A percentile compares a stretch with the other conserved stretches of the same genome.
Evolutionary conservation across 2,888 invertebrate species (phyloP).

Genomic region (Oligia strigilis): DNA sequence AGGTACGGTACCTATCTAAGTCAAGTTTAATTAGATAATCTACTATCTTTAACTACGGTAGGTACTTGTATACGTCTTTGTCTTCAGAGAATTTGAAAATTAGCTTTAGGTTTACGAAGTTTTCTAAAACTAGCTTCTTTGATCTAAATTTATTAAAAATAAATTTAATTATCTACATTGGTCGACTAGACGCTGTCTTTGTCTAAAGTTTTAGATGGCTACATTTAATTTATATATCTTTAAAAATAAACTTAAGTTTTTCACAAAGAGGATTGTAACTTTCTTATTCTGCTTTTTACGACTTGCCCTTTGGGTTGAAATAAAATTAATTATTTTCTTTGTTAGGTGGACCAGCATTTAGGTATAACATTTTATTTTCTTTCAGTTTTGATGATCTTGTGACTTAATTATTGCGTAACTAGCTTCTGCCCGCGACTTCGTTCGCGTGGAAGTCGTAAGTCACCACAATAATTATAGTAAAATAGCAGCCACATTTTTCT

Average conservation of each 20-base stretch:
- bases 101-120: background rate
- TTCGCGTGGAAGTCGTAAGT: background rate
- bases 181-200: slow-evolving; percentile 9
- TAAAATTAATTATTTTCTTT: slow-evolving; percentile 13
- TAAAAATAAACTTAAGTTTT: slow-evolving; percentile 15
- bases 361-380: slow-evolving; percentile 3
- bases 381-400: slow-evolving; percentile 13
- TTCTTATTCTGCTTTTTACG: slow-evolving; percentile 23
- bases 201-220: slow-evolving; percentile 28
- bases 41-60: background rate
- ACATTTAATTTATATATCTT: slow-evolving; percentile 7
- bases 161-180: slow-evolving; percentile 4
- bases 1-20: background rate
- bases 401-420: background rate
- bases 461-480: background rate
- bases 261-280: slow-evolving; percentile 14
- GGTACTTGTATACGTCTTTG: background rate
- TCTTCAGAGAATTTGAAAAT: background rate
- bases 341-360: background rate
- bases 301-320: slow-evolving; percentile 11
- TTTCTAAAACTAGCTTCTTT: slow-evolving; percentile 2
- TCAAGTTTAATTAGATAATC: no score
- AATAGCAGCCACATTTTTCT: background rate
- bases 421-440: background rate
- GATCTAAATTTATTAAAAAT: slow-evolving; percentile 21